Base-by-base conservation (phyloP, 2,113 vertebrate genomes). In the Phylloscopus trochilus region DNA sequence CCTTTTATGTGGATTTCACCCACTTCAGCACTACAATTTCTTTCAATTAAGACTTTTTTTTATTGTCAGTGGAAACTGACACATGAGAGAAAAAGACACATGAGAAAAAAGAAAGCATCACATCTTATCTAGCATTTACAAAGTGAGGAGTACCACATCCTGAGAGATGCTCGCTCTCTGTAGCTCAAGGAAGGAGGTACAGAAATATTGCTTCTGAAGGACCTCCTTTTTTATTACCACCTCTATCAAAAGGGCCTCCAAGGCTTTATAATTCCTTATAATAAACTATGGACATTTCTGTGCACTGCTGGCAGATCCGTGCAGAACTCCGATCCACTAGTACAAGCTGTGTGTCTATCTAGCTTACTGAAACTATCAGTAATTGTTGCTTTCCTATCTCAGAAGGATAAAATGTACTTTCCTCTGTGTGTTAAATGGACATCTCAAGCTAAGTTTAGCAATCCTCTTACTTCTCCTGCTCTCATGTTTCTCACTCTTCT, bases 401-500 rank as follows among this genome's bases (percentile, higher is more conserved):
- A 92, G 76, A 83, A 80, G 47, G 86, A 93, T 96, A 96, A 94
- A 88, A 94, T 94, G 67, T 95, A 73, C 49, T 95, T 91, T 74
- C 63, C 73, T 95, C 79, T 10, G 1, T 87, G 69, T 90, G 83
- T 90, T 95, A 95, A 95, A 95, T 87, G 85, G 78, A 66, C 78
- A 68, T 96, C 86, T 92, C 2, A 13, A 87, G 83, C 96, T 97
- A 97, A 96, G 87, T 96, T 96, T 97, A 97, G 96, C 64, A 94
- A 72, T 69, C 19, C 6, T 80, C 53, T 93, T 92, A 68, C 87
- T 92, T 96, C 75, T 90, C 43, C 37, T 44, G 23, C 59, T 91
- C 83, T 96, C 92, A 74, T 93, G 56, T 97, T 97, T 97, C 95
- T 95, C 10, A 8, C 63, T 77, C 64, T 92, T 84, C 82, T 92